A percentile compares a stretch with the other conserved stretches of the same genome.
phyloP scores from a whole-genome alignment of 2,797 vertebrate genomes.

The Phylloscopus collybita region DNA sequence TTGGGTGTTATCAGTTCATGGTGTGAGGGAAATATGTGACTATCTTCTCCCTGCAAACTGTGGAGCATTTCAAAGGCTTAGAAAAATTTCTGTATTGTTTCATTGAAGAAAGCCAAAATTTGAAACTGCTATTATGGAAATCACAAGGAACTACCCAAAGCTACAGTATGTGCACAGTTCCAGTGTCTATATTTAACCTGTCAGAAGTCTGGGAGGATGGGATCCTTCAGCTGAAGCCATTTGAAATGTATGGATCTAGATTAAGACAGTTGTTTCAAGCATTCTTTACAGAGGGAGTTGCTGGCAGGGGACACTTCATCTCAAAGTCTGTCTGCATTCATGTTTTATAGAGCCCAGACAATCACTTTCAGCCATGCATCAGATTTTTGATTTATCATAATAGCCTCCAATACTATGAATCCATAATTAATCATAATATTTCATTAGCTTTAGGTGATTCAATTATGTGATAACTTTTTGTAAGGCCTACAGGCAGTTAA shows the following conservation, averaged over 20 bases:
- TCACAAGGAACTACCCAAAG: background rate
- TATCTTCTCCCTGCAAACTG: background rate
- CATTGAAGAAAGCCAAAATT: background rate
- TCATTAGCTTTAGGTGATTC: background rate
- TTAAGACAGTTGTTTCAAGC: background rate
- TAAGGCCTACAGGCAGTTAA: background rate
- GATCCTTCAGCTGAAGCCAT: background rate
- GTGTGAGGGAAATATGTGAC: background rate
- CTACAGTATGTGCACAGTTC: background rate
- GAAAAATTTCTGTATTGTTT: background rate
- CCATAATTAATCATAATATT: background rate
- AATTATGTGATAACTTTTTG: background rate
- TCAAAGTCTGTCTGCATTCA: background rate
- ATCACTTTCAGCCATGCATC: background rate
- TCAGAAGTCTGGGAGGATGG: background rate
- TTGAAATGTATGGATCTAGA: background rate
- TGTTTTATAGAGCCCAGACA: background rate
- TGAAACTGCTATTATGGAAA: background rate
- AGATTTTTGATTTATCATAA: background rate
- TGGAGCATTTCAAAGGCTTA: background rate
- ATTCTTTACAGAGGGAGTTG: background rate
- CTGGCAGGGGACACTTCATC: background rate
- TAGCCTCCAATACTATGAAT: background rate
- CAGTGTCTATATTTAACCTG: background rate
- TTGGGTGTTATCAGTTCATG: background rate